Conservation (phyloP, 2,113 vertebrate genomes). For the Amphiprion percula region DNA sequence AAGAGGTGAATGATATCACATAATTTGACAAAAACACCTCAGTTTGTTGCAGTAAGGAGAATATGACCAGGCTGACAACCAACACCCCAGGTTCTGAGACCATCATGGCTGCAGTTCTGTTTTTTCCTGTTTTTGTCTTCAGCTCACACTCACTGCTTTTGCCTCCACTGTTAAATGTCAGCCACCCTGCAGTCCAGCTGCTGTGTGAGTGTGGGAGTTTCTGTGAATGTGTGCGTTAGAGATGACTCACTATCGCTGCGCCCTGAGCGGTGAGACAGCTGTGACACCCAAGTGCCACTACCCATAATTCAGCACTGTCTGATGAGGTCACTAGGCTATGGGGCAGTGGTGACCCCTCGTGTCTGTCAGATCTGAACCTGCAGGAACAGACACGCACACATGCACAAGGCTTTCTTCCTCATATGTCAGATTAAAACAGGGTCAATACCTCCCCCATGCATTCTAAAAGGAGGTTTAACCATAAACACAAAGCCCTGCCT, state of each 20-base stretch:
- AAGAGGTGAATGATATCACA: too few relatives aligned
- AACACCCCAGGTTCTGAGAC: neutral
- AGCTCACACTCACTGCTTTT: slow-evolving; percentile 34
- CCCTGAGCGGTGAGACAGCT: slow-evolving; percentile 60
- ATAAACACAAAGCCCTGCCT: neutral
- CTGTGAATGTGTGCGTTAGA: slow-evolving; percentile 17
- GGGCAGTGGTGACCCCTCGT: slow-evolving; percentile 58
- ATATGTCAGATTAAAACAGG: slow-evolving; percentile 12
- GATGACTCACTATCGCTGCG: slow-evolving; percentile 70
- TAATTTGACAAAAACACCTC: neutral
- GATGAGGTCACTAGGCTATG: slow-evolving; percentile 66
- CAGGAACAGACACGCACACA: slow-evolving; percentile 6
- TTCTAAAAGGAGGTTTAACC: neutral
- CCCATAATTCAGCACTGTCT: slow-evolving; percentile 72
- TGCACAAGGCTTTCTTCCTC: slow-evolving; percentile 7
- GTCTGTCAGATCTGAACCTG: slow-evolving; percentile 46
- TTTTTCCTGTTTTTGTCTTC: slow-evolving; percentile 8
- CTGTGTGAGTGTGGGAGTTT: slow-evolving; percentile 31
- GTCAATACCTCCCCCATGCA: slow-evolving; percentile 1
- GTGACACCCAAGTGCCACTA: slow-evolving; percentile 66
- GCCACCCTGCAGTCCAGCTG: slow-evolving; percentile 58
- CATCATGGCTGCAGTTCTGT: slow-evolving; percentile 15
- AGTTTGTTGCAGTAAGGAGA: neutral
- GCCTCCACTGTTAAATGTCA: slow-evolving; percentile 67
- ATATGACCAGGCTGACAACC: neutral